Percentiles rank a stretch among this genome's conserved stretches.
Evolutionary conservation across 2,888 invertebrate species (phyloP).

Genomic region (Parnassius mnemosyne): DNA sequence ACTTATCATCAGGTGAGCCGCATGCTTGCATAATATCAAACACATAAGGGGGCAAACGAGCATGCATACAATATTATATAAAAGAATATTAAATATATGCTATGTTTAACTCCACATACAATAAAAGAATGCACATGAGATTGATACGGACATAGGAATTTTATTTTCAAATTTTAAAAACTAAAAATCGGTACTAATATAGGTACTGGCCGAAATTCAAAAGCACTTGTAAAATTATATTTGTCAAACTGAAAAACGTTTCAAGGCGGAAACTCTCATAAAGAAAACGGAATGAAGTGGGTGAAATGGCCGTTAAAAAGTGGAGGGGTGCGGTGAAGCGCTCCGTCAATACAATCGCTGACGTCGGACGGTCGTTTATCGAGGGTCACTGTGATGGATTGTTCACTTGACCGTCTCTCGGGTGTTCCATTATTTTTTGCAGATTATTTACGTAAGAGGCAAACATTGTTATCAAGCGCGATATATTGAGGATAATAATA

Average conservation of each 20-base stretch:
- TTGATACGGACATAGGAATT: too few species aligned
- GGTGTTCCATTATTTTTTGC: conserved; percentile 17
- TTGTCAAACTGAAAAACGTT: neutral
- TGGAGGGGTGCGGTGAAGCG: conserved; percentile 1
- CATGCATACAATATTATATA: too few species aligned
- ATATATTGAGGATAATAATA: neutral
- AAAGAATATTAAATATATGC: too few species aligned
- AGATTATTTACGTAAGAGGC: conserved; percentile 22
- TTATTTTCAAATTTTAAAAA: too few species aligned
- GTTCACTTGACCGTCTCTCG: conserved; percentile 12
- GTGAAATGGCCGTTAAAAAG: conserved; percentile 10
- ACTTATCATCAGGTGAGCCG: too few species aligned
- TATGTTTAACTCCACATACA: too few species aligned
- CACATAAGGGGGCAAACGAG: too few species aligned
- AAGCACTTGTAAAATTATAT: too few species aligned
- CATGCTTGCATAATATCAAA: too few species aligned
- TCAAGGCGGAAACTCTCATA: neutral
- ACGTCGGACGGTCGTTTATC: conserved; percentile 11
- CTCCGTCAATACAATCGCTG: conserved; percentile 8
- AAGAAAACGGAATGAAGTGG: conserved; percentile 15
- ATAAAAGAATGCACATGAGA: too few species aligned
- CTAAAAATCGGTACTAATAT: too few species aligned
- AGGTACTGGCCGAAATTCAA: too few species aligned
- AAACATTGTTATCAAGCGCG: conserved; percentile 12
- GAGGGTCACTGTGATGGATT: conserved; percentile 19